Conservation (phyloP, 2,888 invertebrate species). For the Atherix ibis region DNA sequence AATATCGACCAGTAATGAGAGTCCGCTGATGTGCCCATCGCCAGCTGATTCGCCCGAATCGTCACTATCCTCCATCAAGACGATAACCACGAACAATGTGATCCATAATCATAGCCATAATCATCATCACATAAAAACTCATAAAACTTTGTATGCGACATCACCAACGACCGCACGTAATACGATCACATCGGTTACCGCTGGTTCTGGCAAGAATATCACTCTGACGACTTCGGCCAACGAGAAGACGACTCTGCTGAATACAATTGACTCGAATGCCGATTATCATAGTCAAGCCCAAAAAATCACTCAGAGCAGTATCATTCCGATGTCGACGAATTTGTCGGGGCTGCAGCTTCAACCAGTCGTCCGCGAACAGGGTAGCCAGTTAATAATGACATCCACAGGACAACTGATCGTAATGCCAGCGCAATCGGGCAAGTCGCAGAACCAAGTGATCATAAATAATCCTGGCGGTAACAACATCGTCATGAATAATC, state of each 20-base stretch:
- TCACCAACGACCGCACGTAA: conserved; percentile 55
- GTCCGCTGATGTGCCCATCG: conserved; percentile 48
- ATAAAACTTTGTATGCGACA: conserved; percentile 18
- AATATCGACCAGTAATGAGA: conserved; percentile 68
- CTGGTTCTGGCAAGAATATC: conserved; percentile 51
- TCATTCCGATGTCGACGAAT: conserved; percentile 14
- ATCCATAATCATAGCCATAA: too few relatives aligned
- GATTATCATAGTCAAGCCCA: conserved; percentile 10
- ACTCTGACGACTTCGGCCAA: conserved; percentile 45
- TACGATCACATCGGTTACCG: conserved; percentile 65
- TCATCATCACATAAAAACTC: conserved; percentile 15
- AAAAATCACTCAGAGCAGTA: conserved; percentile 16
- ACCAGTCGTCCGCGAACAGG: conserved; percentile 18
- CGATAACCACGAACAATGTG: conserved; percentile 18
- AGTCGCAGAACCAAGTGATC: conserved; percentile 16
- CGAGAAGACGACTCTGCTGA: too few relatives aligned
- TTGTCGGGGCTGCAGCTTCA: conserved; percentile 20
- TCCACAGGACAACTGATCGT: conserved; percentile 31
- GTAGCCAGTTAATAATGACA: conserved; percentile 31
- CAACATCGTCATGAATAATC: conserved; percentile 3
- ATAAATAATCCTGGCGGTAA: conserved; percentile 9
- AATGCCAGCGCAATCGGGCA: conserved; percentile 19
- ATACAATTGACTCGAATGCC: neutral
- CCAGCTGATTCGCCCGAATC: conserved; percentile 33
- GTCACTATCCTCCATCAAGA: conserved; percentile 19